A percentile compares a stretch with the other conserved stretches of the same genome.
phyloP scores from a whole-genome alignment of 2,888 invertebrate species.

The Eilema caniola region DNA sequence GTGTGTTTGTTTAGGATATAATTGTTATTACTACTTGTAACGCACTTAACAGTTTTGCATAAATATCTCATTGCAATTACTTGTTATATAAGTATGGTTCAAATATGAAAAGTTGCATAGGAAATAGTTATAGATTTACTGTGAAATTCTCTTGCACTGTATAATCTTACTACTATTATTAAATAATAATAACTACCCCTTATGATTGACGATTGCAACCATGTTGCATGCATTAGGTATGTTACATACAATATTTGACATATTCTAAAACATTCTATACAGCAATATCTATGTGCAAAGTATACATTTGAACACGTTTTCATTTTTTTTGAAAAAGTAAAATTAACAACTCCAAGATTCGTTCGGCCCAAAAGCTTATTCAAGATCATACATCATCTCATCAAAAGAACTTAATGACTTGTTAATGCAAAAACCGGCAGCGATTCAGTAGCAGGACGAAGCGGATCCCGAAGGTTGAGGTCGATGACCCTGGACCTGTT shows the following conservation, averaged over 20 bases:
- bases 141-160: too few relatives aligned
- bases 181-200: too few relatives aligned
- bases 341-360: not conserved
- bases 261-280: not conserved
- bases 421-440: slow-evolving; percentile 47
- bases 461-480: slow-evolving; percentile 60
- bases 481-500: slow-evolving; percentile 60
- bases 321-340: too few relatives aligned
- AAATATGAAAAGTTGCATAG: not conserved
- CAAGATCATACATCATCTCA: slow-evolving; percentile 8
- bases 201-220: too few relatives aligned
- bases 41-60: not conserved
- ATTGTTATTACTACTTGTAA: not conserved
- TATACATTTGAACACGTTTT: too few relatives aligned
- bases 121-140: not conserved
- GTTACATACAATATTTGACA: too few relatives aligned
- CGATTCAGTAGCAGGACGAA: slow-evolving; percentile 48
- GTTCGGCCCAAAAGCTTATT: not conserved
- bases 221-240: too few relatives aligned
- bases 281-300: not conserved
- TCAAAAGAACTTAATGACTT: slow-evolving; percentile 32
- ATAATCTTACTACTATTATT: too few relatives aligned
- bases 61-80: not conserved
- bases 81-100: not conserved
- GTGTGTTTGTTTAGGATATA: not conserved